A percentile compares a stretch with the other conserved stretches of the same genome.
Evolutionary conservation across 2,113 vertebrate genomes (phyloP).

Genomic region (Saguinus imperator): DNA sequence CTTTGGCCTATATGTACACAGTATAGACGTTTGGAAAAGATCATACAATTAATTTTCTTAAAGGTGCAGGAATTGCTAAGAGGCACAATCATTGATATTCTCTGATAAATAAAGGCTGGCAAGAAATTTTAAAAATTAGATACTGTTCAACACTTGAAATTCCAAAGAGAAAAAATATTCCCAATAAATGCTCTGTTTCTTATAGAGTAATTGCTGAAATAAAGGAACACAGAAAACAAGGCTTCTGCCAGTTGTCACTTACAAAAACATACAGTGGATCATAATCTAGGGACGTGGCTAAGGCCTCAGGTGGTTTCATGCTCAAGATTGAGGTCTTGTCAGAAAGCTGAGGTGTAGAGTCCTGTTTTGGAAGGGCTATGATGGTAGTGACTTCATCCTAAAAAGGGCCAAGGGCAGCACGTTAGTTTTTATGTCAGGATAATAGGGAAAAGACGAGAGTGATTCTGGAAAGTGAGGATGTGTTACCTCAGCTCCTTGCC

Average conservation of each 20-base stretch:
- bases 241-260: constrained; percentile 74
- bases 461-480: not conserved
- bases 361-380: constrained; percentile 21
- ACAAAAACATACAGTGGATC: constrained; percentile 93
- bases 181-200: not conserved
- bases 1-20: not conserved
- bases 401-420: not conserved
- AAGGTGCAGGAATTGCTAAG: not conserved
- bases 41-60: not conserved
- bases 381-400: constrained; percentile 85
- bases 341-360: not conserved
- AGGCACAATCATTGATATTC: not conserved
- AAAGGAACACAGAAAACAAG: not conserved
- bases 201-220: not conserved
- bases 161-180: not conserved
- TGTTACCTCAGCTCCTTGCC: constrained; percentile 87
- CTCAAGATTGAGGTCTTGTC: constrained; percentile 79
- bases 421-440: not conserved
- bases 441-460: not conserved
- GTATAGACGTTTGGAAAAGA: not conserved
- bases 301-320: constrained; percentile 85
- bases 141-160: not conserved
- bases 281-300: constrained; percentile 81
- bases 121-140: not conserved
- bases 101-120: not conserved